Conservation (phyloP, 2,888 invertebrate genomes). For the Drosophila macrothrix region DNA sequence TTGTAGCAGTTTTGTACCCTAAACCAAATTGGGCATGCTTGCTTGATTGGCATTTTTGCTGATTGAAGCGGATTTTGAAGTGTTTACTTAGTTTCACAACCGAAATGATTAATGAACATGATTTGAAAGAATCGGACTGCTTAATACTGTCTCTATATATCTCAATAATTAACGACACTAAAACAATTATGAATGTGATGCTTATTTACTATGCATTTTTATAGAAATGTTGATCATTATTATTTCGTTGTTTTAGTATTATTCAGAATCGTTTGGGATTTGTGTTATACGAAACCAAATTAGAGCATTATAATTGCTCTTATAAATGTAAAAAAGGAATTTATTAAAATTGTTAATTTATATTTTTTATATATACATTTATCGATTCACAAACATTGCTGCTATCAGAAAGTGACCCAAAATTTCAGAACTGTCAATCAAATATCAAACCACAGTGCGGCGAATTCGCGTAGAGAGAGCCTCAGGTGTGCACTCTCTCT, state of each 20-base stretch:
- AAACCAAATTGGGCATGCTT: slow-evolving; percentile 35
- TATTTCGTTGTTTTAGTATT: background rate
- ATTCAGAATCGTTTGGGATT: background rate
- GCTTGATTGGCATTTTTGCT: slow-evolving; percentile 10
- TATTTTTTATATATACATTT: background rate
- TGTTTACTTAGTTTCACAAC: slow-evolving; percentile 11
- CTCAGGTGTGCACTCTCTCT: slow-evolving; percentile 5
- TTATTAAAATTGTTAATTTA: background rate
- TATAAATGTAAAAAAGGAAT: background rate
- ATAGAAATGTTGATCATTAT: background rate
- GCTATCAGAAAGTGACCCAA: background rate
- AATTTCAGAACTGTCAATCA: background rate
- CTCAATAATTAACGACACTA: background rate
- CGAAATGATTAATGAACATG: background rate
- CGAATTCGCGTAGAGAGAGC: slow-evolving; percentile 37
- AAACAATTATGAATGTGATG: background rate
- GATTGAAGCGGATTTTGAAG: background rate
- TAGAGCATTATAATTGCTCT: background rate
- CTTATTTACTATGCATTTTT: background rate
- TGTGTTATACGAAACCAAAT: background rate
- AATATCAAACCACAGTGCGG: slow-evolving; percentile 60
- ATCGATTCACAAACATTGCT: background rate
- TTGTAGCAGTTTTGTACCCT: background rate
- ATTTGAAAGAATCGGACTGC: background rate
- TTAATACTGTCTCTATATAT: background rate